phyloP scores from a whole-genome alignment of 2,888 invertebrate species.

The Eumacrocentrus americanus region DNA sequence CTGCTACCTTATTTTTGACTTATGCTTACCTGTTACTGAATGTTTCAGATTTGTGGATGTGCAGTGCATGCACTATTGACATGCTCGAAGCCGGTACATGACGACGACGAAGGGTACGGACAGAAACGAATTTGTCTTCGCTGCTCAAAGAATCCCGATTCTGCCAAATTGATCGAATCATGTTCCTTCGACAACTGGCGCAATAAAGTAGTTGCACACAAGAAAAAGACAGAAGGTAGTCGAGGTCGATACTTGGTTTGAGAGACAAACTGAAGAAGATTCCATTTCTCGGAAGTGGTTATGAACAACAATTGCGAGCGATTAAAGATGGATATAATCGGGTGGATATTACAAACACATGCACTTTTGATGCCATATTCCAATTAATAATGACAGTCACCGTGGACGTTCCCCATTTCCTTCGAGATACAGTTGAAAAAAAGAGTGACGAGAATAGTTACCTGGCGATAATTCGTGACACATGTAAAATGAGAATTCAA shows the following conservation, averaged over 20 bases:
- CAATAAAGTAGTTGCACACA: neutral
- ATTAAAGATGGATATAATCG: neutral
- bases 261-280: too few species aligned
- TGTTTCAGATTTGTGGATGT: neutral
- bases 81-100: neutral
- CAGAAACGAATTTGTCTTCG: neutral
- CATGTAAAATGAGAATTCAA: neutral
- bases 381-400: neutral
- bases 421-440: neutral
- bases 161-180: neutral
- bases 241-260: too few species aligned
- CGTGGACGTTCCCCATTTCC: neutral
- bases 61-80: neutral
- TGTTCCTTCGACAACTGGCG: neutral
- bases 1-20: neutral
- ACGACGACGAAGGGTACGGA: neutral
- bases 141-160: neutral
- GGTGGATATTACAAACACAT: neutral
- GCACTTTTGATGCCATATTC: neutral
- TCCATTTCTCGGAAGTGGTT: too few species aligned
- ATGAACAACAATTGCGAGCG: too few species aligned
- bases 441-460: neutral
- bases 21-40: neutral
- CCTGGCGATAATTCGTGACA: neutral
- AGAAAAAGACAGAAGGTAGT: too few species aligned